A percentile compares a stretch with the other conserved stretches of the same genome.
phyloP scores from a whole-genome alignment of 2,888 invertebrate genomes.

The Pammene aurita region DNA sequence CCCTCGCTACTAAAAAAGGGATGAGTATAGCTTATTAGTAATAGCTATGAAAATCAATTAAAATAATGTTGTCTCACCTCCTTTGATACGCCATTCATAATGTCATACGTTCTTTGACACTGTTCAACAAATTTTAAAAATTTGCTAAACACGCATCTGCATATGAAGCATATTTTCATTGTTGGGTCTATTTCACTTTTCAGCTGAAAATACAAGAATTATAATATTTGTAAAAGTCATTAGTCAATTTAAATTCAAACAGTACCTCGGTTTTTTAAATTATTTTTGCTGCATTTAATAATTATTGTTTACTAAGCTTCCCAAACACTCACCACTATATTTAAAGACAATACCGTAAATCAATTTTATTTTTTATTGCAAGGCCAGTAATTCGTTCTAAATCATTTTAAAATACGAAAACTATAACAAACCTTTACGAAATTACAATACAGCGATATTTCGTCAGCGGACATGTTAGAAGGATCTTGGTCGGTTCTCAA shows the following conservation, averaged over 20 bases:
- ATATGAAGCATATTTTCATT: constrained; percentile 56
- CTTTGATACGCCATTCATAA: constrained; percentile 45
- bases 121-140: constrained; percentile 55
- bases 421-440: constrained; percentile 53
- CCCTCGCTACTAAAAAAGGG: too few relatives aligned
- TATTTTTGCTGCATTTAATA: too few relatives aligned
- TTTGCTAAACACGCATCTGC: constrained; percentile 56
- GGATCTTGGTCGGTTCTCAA: constrained; percentile 51
- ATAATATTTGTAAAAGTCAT: not conserved
- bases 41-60: not conserved
- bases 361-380: too few relatives aligned
- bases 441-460: constrained; percentile 52
- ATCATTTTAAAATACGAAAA: constrained; percentile 12
- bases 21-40: too few relatives aligned
- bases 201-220: constrained; percentile 48
- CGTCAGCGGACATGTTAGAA: constrained; percentile 52
- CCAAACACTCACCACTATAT: too few relatives aligned
- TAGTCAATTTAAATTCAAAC: too few relatives aligned
- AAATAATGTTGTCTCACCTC: constrained; percentile 46
- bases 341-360: too few relatives aligned
- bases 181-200: constrained; percentile 39
- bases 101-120: constrained; percentile 51
- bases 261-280: too few relatives aligned
- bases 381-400: not conserved
- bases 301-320: too few relatives aligned